Evolutionary conservation across 2,113 vertebrate species (phyloP).

Genomic region (Typhlomys cinereus): DNA sequence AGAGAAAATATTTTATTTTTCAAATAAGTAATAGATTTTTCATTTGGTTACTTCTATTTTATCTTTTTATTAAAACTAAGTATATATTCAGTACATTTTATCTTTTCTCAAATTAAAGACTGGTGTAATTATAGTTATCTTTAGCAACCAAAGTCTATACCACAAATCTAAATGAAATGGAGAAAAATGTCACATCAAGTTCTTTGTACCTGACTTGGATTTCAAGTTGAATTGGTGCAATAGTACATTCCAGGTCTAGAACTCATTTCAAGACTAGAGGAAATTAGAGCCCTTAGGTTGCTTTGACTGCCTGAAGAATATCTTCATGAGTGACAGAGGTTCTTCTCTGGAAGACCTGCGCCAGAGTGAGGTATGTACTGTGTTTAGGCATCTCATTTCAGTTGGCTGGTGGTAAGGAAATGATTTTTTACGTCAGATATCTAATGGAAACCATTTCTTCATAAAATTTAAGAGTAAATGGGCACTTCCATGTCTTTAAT

Average conservation of each 20-base stretch:
- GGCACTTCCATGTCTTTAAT: background rate
- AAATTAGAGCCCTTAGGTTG: background rate
- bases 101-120: constrained; percentile 46
- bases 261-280: background rate
- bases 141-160: constrained; percentile 37
- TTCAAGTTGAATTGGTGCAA: background rate
- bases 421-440: background rate
- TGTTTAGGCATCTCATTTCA: background rate
- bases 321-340: background rate
- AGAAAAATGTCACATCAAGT: constrained; percentile 3
- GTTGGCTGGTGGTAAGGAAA: background rate
- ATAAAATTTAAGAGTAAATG: constrained; percentile 1
- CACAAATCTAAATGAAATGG: background rate
- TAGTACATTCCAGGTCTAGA: constrained; percentile 5
- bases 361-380: background rate
- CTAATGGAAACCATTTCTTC: background rate
- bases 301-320: background rate
- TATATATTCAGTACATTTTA: constrained; percentile 39
- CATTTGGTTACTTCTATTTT: constrained; percentile 55
- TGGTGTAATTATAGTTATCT: constrained; percentile 8
- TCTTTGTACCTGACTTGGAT: background rate
- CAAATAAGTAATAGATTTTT: constrained; percentile 55
- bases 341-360: background rate
- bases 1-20: constrained; percentile 65
- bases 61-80: constrained; percentile 43